phyloP scores from a whole-genome alignment of 2,113 vertebrate genomes.

The Clarias macrocephalus region DNA sequence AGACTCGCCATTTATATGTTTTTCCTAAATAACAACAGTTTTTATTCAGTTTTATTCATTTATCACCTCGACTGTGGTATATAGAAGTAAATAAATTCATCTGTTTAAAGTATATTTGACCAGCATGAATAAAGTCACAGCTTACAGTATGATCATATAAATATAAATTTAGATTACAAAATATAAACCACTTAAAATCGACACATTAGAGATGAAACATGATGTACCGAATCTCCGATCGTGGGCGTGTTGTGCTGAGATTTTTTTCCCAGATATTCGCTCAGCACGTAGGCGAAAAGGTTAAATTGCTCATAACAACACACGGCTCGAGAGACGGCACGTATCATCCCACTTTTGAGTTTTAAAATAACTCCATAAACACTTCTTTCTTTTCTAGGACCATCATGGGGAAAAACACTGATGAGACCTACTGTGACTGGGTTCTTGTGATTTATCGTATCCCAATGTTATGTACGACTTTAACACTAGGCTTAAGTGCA shows the following conservation, averaged over 20 bases:
- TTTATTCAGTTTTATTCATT: not conserved
- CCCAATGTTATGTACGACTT: not conserved
- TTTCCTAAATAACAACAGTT: not conserved
- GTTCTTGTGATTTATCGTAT: not conserved
- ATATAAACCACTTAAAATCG: not conserved
- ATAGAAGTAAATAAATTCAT: not conserved
- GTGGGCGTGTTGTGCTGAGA: not conserved
- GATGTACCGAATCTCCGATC: not conserved
- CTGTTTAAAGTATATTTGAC: not conserved
- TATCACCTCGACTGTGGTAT: not conserved
- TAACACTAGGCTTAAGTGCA: not conserved
- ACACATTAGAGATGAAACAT: not conserved
- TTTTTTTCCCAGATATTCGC: not conserved
- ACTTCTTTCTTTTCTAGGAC: not conserved
- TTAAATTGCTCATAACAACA: conserved; percentile 22
- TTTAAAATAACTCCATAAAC: not conserved
- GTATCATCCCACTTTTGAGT: not conserved
- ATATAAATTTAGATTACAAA: not conserved
- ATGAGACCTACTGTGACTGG: not conserved
- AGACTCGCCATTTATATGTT: not conserved
- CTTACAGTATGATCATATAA: no score
- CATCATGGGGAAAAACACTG: not conserved
- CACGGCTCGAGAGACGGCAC: not conserved
- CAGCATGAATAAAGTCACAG: not conserved
- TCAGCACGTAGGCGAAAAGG: conserved; percentile 9